Base-by-base conservation (phyloP, 2,113 vertebrate species). In the Ploceus nigricollis region DNA sequence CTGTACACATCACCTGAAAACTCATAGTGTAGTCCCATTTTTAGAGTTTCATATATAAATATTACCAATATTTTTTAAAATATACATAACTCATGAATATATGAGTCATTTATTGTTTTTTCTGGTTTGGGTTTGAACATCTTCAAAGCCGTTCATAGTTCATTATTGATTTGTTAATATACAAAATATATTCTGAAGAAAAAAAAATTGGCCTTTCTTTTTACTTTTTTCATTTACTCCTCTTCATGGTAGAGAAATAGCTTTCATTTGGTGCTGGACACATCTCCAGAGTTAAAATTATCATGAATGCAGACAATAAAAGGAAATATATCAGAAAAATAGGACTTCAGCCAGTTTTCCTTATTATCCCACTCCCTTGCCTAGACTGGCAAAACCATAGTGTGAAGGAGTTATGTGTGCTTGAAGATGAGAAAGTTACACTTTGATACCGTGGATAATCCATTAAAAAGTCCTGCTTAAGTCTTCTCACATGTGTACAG, bases 401-500 rank as follows among this genome's bases (percentile, higher is more conserved):
- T 51, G 14, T 50, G 44, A 30, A 15, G 21, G 63, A 35, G 31
- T 64, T 80, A 21, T 8, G 5, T 27, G 15, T 33, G 71, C 50
- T 6, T 61, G 50, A 53, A 72, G 69, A 60, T 77, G 35, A 37
- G 30, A 47, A 75, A 33, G 39, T 81, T 54, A 27, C 0, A 3
- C 51, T 78, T 75, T n/a, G 24, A 35, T 58, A 35, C 73, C 39
- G 19, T 73, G 84, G 31, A 35, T 56, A 79, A 84, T 63, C 51
- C 51, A 31, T 60, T 81, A 13, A 60, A 88, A 91, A 71, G 12
- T 22, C 13, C 54, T 57, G 11, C 60, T 42, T 25, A 31, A 64
- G 27, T 37, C 31, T 65, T 86, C 25, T 40, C 28, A 15, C 0
- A 0, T 31, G 1, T 7, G 1, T 11, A 23, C 53, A 53, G 54